A percentile compares a stretch with the other conserved stretches of the same genome.
These are phyloP conservation scores for Climacteris rufus DNA, from an alignment of 2,113 vertebrate species.

Conservation along the genomic window DNA sequence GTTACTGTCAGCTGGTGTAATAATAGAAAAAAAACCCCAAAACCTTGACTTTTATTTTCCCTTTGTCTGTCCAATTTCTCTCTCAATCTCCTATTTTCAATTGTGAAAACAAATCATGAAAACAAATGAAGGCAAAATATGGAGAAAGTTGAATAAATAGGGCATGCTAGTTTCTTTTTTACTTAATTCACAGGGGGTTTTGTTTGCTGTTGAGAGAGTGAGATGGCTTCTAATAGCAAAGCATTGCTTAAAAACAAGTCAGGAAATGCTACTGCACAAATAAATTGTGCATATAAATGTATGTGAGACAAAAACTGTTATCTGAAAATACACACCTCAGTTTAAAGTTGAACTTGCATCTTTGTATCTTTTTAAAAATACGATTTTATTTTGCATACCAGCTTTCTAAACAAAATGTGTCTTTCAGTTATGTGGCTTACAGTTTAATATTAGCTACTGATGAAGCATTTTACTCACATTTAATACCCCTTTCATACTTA, in stretches of 20 bases:
- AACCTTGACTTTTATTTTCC: not conserved
- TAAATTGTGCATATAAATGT: not conserved
- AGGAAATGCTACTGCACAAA: not conserved
- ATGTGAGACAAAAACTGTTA: not conserved
- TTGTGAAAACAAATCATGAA: not conserved
- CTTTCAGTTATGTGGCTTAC: not conserved
- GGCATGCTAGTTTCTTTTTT: not conserved
- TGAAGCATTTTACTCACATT: not conserved
- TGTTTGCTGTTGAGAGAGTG: not conserved
- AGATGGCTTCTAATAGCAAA: not conserved
- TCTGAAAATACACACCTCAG: not conserved
- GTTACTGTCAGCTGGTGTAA: not conserved
- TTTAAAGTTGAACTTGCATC: not conserved
- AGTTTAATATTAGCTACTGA: not conserved
- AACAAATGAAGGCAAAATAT: not conserved
- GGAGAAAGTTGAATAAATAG: not conserved
- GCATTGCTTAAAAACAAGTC: not conserved
- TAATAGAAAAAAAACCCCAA: not conserved
- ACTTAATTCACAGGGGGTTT: not conserved
- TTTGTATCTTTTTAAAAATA: not conserved
- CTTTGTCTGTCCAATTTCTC: not conserved
- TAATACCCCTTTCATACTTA: not conserved
- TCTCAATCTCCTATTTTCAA: not conserved
- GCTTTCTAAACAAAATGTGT: not conserved
- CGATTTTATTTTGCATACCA: not conserved